Base-by-base conservation (phyloP, 2,797 vertebrate genomes). In the Acanthurus lineatus region DNA sequence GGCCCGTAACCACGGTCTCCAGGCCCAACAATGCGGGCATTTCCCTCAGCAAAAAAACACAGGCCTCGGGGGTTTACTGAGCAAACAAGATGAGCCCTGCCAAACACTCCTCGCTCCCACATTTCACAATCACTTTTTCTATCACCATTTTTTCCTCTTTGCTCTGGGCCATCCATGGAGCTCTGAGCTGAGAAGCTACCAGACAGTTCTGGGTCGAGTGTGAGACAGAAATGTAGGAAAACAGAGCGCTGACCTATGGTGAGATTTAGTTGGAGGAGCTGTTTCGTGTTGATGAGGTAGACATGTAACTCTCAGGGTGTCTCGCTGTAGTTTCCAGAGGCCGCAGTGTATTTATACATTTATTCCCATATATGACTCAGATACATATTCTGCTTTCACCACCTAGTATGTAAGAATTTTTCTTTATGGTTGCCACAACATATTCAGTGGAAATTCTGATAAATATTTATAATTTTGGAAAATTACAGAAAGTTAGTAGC, bases 1-100 rank as follows among this genome's bases (percentile, higher is more conserved):
- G 96, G 96, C 95, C 94, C 93, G 97, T 99, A 97, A 98, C 98
- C 96, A 99, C 96, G 97, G 97, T 95, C 95, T 97, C 96, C 93
- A 76, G 93, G 93, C 94, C 94, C 93, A 97, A 98, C 97, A 97
- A 97, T 97, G 95, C 79, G 93, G 95, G 96, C 96, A 98, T 97
- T 98, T 98, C 97, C 96, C 96, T 91, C 68, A 73, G 95, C 76
- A 86, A 83, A 95, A 95, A 95, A 95, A 96, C 90, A 91, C 89
- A 88, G 91, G 96, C 96, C 85, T 94, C 89, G 81, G 91, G 93
- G 95, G 96, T 98, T 99, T 97, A 97, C 97, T 97, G 96, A 97
- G 97, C 97, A 99, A 99, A 99, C 96, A 99, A 96, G 95, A 95
- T 79, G 90, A 93, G 93, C 91, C 85, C 88, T 95, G 92, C 93